Percentiles rank a stretch among this genome's conserved stretches.
Conservation (phyloP, 2,797 vertebrate genomes). For the Oophaga sylvatica region DNA sequence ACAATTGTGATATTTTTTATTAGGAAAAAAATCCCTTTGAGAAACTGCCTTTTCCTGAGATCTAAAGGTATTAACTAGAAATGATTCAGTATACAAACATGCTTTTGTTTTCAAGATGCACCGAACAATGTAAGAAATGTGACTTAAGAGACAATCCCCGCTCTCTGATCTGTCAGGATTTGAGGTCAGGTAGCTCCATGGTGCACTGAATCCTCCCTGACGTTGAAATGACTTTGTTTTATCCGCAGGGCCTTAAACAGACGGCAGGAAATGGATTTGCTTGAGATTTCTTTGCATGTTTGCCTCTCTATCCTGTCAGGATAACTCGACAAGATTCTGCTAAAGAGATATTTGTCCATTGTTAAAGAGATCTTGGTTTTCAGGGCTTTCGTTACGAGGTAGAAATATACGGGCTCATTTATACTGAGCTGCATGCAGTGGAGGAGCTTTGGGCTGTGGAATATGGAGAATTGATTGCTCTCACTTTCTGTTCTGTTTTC, state of each 20-base stretch:
- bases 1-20: neutral
- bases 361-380: constrained; percentile 50
- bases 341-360: constrained; percentile 59
- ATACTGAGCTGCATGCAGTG: constrained; percentile 26
- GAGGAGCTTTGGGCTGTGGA: constrained; percentile 40
- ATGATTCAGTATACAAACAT: constrained; percentile 20
- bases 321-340: constrained; percentile 49
- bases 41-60: neutral
- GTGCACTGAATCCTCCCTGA: constrained; percentile 48
- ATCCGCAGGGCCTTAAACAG: constrained; percentile 51
- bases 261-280: constrained; percentile 53
- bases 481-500: constrained; percentile 4
- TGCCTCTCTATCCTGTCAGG: constrained; percentile 42
- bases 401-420: constrained; percentile 49
- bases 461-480: constrained; percentile 47
- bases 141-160: constrained; percentile 39
- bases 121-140: constrained; percentile 1
- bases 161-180: constrained; percentile 59
- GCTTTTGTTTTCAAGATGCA: neutral
- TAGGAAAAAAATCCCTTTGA: neutral
- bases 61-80: constrained; percentile 35
- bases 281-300: constrained; percentile 54
- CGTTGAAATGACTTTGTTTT: constrained; percentile 56
- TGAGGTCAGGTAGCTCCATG: constrained; percentile 46
- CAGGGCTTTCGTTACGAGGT: constrained; percentile 4